Evolutionary conservation across 1,140 invertebrate species (phyloP), one percentile per base, ranked within the genome.

Genomic region (Acromyrmex echinatior): DNA sequence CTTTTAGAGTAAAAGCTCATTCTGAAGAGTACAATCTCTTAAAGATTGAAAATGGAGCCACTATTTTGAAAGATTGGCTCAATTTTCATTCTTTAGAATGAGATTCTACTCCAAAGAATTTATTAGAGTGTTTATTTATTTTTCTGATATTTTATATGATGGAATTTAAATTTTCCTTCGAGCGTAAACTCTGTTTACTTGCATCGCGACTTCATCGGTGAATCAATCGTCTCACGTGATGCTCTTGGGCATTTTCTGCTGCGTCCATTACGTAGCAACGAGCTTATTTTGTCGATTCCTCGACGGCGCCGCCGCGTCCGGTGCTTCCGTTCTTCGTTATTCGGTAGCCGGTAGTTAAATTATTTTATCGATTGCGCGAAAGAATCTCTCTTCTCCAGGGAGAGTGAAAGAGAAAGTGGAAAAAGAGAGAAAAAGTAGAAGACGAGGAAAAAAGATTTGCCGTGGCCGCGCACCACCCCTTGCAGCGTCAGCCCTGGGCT

Each of bases 401-500:
- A 31, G 5, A 45, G 4, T 14, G 49, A 53, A 70, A 7, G n/a
- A 58, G 62, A 63, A 60, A 31, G 35, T 18, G 21, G 18, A 63
- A 28, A 9, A 49, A 7, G 45, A 51, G 12, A 4, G 53, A 53
- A 68, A 35, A 39, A 31, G 31, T 71, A 70, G 86, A 51, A 73
- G 28, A 28, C 28, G 73, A 53, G 10, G 71, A 77, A 76, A 80
- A 81, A 90, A 91, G 86, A 70, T 86, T 77, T 35, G 60, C 66
- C 60, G 76, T 86, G 90, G 92, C 90, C 91, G 93, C 92, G 93
- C 94, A 49, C 92, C 94, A 89, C 91, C 91, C 88, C 92, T 93
- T 95, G 95, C 89, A 92, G 86, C 92, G 91, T 92, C 95, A 96
- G 91, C 93, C 92, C 93, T 90, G 90, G 39, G 87, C 85, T 60